Conservation (phyloP, 2,113 vertebrate species). For the Cercopithecus mona region DNA sequence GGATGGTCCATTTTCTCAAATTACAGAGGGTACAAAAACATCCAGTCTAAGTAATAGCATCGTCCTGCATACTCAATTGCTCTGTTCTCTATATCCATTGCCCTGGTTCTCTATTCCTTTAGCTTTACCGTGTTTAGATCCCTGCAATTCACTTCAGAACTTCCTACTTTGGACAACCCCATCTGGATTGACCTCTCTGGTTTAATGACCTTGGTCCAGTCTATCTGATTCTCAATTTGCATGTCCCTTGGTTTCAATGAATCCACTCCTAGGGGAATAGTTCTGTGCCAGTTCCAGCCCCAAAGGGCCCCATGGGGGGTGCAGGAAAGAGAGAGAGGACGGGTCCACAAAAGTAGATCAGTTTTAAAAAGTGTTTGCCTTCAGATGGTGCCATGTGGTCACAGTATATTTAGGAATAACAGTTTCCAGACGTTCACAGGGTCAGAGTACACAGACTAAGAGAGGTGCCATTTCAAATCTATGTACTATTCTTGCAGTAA, state of each 20-base stretch:
- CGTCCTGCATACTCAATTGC: accelerated
- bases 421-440: not conserved
- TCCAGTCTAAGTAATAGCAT: not conserved
- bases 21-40: not conserved
- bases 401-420: not conserved
- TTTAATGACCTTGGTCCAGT: not conserved
- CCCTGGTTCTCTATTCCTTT: not conserved
- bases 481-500: not conserved
- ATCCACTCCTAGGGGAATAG: not conserved
- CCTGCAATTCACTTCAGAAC: not conserved
- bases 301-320: not conserved
- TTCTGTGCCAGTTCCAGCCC: not conserved
- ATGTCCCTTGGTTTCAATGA: not conserved
- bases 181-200: not conserved
- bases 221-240: not conserved
- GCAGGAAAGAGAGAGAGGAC: not conserved
- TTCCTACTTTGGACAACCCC: not conserved
- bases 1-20: not conserved
- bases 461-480: not conserved
- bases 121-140: not conserved
- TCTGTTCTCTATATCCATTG: not conserved
- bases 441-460: not conserved
- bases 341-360: not conserved
- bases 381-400: not conserved
- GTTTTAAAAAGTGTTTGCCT: not conserved